Base-by-base conservation (phyloP, 2,888 invertebrate genomes). In the Epinotia brunnichana region DNA sequence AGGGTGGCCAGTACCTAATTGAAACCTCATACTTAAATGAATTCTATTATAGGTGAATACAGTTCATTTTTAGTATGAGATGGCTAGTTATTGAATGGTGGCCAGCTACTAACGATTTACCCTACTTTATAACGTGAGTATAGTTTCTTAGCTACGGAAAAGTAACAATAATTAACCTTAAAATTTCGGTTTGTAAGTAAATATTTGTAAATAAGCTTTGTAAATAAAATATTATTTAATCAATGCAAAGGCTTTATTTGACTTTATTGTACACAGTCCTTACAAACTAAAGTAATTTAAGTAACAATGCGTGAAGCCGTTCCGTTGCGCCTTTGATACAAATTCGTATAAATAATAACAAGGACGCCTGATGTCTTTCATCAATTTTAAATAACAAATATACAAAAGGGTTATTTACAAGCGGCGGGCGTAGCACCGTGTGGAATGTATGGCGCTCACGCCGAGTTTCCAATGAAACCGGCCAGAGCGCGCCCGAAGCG, bases 201-300 rank as follows among this genome's bases (percentile, higher is more conserved):
- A 69, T 68, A 57, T 69, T 56, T 66, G 66, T 66, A 66, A 56
- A 66, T 66, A 66, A 66, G 35, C 10, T 54, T 54, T 76, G 77
- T 77, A 79, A 82, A 83, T 89, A 88, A 90, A 89, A 90, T 79
- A 74, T 77, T 60, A 56, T 73, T 77, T 82, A 87, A 91, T 92
- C 90, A 91, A 90, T 90, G 92, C 92, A 90, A 87, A 92, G 92
- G 91, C 91, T 92, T 92, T 92, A 86, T 88, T 88, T 88, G 89
- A 87, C 86, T 88, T 86, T 81, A 80, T 82, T 87, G 87, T 89
- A 91, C 90, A 91, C 88, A 88, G 86, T 89, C 84, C 90, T 91
- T 91, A 91, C 80, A 79, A 84, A 79, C 89, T 91, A 73, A 39
- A 74, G 48, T 69, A 90, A 86, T 85, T 91, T 91, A 92, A 92